Percentiles rank a stretch among this genome's conserved stretches.
phyloP scores from a whole-genome alignment of 1,140 invertebrate genomes.

The Ericerus pela region DNA sequence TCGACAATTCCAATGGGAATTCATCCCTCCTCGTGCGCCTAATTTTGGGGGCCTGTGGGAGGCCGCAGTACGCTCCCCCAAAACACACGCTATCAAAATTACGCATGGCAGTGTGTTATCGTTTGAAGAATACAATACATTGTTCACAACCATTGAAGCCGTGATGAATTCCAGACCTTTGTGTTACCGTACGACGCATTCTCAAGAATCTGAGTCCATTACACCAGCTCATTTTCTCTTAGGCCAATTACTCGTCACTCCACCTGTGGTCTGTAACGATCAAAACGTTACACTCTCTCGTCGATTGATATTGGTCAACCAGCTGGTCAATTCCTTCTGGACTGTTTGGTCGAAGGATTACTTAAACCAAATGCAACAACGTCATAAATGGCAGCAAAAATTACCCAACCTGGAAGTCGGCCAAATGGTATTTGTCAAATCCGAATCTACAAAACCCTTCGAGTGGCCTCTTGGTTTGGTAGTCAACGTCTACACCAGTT shows the following conservation, averaged over 20 bases:
- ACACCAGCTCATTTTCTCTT: slow-evolving; percentile 26
- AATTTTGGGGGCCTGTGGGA: slow-evolving; percentile 28
- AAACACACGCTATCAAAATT: slow-evolving; percentile 20
- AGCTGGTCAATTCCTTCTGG: not conserved
- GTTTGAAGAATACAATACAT: slow-evolving; percentile 19
- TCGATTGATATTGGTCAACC: not conserved
- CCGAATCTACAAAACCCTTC: not conserved
- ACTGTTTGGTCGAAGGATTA: not conserved
- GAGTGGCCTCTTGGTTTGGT: not conserved
- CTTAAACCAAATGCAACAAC: not conserved
- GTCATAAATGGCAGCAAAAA: not conserved
- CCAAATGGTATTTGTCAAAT: not conserved
- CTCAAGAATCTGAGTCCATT: slow-evolving; percentile 17
- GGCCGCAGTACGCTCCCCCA: slow-evolving; percentile 24
- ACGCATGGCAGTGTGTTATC: slow-evolving; percentile 17
- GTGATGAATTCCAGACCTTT: slow-evolving; percentile 21
- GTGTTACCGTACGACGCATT: slow-evolving; percentile 14
- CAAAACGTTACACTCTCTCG: not conserved
- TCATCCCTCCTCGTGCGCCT: slow-evolving; percentile 23
- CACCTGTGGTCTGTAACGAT: not conserved
- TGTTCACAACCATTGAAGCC: slow-evolving; percentile 21
- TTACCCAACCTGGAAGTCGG: not conserved
- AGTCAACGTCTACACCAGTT: not conserved
- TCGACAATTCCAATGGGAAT: slow-evolving; percentile 27
- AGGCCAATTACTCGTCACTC: slow-evolving; percentile 17